Base-by-base conservation (phyloP, 1,140 invertebrate species). In the Globodera rostochiensis region DNA sequence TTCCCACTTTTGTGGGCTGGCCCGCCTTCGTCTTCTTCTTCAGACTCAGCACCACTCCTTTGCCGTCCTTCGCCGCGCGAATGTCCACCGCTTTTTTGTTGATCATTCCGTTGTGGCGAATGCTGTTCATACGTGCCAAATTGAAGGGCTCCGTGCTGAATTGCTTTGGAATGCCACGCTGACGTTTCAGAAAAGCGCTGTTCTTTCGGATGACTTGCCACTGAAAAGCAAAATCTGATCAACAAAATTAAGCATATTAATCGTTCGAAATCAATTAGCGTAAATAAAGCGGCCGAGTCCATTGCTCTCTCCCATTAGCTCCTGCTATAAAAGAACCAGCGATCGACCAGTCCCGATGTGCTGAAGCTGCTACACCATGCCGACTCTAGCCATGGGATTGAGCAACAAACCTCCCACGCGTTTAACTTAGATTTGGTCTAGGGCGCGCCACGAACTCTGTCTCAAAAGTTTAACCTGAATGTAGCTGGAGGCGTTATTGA, bases 91-190 rank as follows among this genome's bases (percentile, higher is more conserved):
- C 83, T 21, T 73, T 85, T 60, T 57, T 80, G 69, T 84, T 84
- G 81, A 84, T 64, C n/a, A 84, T 64, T 19, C 83, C 83, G 69
- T 84, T 84, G 84, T 77, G 76, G 21, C 83, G 83, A 25, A 74
- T 57, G 64, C 77, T 82, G 66, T 84, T 84, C n/a, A 84, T 8
- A 53, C 74, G 69, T 19, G 47, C 69, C 21, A 85, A 15, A 46
- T 84, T 84, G 84, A 85, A 84, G 2, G 49, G 64, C n/a, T 84
- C 83, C 36, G 83, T 84, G 84, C 80, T 83, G 71, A 84, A 84
- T 11, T 74, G 71, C 53, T 84, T 84, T 5, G 84, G 78, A 57
- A 84, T 84, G 50, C 83, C 83, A 19, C 83, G 83, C 70, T 84
- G 83, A 47, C 77, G 84, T 21, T 81, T 81, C 15, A 84, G 45